Conservation (phyloP, 2,113 vertebrate genomes). For the Vulpes vulpes region DNA sequence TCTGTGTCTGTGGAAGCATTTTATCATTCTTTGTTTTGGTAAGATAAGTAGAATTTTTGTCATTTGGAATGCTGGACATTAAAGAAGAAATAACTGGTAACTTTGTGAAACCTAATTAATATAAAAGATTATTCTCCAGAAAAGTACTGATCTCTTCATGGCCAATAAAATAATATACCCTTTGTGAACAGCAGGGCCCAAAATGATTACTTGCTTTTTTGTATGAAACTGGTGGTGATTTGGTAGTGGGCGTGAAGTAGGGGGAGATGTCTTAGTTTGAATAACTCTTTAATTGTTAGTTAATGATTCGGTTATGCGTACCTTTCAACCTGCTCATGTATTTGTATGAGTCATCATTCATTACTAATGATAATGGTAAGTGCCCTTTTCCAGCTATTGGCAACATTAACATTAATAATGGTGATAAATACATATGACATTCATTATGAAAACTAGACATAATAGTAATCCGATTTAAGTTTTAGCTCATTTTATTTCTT, state of each 20-base stretch:
- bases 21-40: conserved; percentile 36
- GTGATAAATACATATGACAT: neutral
- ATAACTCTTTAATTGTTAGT: neutral
- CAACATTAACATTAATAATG: neutral
- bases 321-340: neutral
- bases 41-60: neutral
- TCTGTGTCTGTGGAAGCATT: conserved; percentile 21
- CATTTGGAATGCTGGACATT: neutral
- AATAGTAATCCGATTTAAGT: neutral
- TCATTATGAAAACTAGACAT: neutral
- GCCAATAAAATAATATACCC: neutral
- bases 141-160: conserved; percentile 23
- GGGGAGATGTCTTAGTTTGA: neutral
- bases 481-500: conserved; percentile 21
- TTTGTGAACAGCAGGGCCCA: neutral
- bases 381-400: neutral
- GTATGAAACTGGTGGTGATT: neutral
- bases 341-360: neutral
- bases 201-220: neutral
- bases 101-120: neutral
- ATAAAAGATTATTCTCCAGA: conserved; percentile 13
- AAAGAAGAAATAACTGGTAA: conserved; percentile 16
- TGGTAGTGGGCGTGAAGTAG: neutral
- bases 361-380: neutral
- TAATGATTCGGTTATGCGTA: neutral